Conservation (phyloP, 2,113 vertebrate species). For the Camelus bactrianus region DNA sequence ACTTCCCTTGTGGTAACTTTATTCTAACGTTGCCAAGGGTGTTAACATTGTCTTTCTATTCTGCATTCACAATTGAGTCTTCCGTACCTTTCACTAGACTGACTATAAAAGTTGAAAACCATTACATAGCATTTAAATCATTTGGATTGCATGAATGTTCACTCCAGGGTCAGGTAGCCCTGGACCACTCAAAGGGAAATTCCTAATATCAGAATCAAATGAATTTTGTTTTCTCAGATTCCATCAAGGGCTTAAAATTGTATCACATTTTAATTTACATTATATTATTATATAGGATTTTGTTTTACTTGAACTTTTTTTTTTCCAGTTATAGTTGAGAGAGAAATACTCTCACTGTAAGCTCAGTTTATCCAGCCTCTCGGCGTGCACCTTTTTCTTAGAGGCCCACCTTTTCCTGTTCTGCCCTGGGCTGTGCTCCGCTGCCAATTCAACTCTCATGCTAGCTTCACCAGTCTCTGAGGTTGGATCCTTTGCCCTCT, state of each 20-base stretch:
- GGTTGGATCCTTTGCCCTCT: neutral
- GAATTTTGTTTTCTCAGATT: conserved; percentile 2
- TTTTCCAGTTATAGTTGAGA: neutral
- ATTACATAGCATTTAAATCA: neutral
- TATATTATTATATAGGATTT: neutral
- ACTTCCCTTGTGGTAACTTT: neutral
- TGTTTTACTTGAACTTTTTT: neutral
- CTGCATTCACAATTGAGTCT: neutral
- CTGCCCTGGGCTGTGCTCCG: neutral
- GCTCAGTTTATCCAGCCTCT: neutral
- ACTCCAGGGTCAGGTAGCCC: neutral
- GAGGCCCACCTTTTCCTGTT: neutral
- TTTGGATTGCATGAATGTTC: neutral
- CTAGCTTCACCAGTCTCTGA: neutral
- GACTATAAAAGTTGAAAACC: neutral
- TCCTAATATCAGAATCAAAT: neutral
- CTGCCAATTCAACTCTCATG: neutral
- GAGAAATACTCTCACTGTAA: neutral
- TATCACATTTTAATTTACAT: neutral
- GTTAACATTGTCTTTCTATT: neutral
- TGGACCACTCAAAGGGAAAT: neutral
- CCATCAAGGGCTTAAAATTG: conserved; percentile 13
- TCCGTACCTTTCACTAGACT: neutral
- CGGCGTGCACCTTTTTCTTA: neutral
- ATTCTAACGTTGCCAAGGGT: neutral